Base-by-base conservation (phyloP, 2,797 vertebrate species). In the Lagodon rhomboides region DNA sequence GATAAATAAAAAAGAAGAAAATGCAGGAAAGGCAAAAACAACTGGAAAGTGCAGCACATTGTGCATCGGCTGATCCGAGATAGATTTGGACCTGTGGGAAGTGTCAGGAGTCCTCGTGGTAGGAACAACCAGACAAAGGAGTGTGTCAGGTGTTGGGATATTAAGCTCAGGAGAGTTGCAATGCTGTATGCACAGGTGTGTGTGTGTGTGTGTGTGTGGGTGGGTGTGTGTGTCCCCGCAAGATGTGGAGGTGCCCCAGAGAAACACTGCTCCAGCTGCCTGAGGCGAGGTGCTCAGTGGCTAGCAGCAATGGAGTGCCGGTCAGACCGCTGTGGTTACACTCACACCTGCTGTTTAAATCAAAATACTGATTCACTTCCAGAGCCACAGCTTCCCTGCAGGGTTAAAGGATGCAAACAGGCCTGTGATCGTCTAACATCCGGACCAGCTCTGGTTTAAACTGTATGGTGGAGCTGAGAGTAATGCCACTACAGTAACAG, bases 1-100 rank as follows among this genome's bases (percentile, higher is more conserved):
- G 68, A 81, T 74, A 82, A 79, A 82, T 79, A 82, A 82, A 83
- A 60, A 72, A 83, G 67, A 12, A 61, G 59, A 70, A 82, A 85
- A 68, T 5, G 13, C 49, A 61, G 41, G 53, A 79, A 67, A 73
- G 43, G 46, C 55, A 41, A 46, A 30, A 73, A 75, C 50, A 41
- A 49, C n/a, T 27, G 55, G 30, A 58, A 30, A 73, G n/a, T 23
- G 64, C 22, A 46, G 34, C 16, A 30, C 59, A 44, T 27, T 71
- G 46, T 68, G 10, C 34, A 53, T 0, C 20, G 11, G 70, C n/a
- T 18, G 8, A 41, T 50, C 60, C 46, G 56, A 51, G 66, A 64
- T 44, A n/a, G 51, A 60, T 61, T 8, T 43, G 41, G 44, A 25
- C 22, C 17, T 51, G 63, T 22, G 50, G 69, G 59, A 76, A 16